Evolutionary conservation across 2,797 vertebrate genomes (phyloP), one percentile per base, ranked within the genome.

Genomic region (Tapera naevia): DNA sequence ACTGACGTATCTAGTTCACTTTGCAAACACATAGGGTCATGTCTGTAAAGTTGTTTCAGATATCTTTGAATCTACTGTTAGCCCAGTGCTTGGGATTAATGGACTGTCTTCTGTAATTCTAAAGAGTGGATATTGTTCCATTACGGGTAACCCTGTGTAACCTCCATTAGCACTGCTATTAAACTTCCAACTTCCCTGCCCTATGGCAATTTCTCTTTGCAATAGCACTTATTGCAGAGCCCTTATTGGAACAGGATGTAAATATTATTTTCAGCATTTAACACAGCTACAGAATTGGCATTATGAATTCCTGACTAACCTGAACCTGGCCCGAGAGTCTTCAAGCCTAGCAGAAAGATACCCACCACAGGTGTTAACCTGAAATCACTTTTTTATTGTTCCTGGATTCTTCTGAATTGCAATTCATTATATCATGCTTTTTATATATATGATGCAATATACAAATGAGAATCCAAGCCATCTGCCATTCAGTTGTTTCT

Each of bases 361-460:
- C 27, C 33, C 45, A 53, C 28, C 23, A 70, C 86, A 92, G 88
- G 39, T 73, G 56, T 71, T 79, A 91, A 72, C n/a, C 48, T 84
- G 60, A 84, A 88, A 53, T 73, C 1, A 2, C 48, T 66, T 24
- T 37, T 72, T 28, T 13, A 25, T 30, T 79, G 39, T 76, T 81
- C 67, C 56, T 79, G 53, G 23, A 37, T 80, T 92, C 73, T 92
- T 94, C 56, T 92, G 65, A 81, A 88, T 53, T 75, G 48, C 46
- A 53, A 19, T 79, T 86, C 32, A 10, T 95, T 86, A 13, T 94
- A 93, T 95, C 90, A 89, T 91, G 41, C 79, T 70, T 74, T 83
- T 84, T 90, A n/a, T 54, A 15, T 82, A 64, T 67, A 80, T 96
- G 94, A 94, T 93, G 93, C 80, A 96, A 93, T 79, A 70, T 50